Evolutionary conservation across 2,797 vertebrate species (phyloP).

Genomic region (Peromyscus eremicus): DNA sequence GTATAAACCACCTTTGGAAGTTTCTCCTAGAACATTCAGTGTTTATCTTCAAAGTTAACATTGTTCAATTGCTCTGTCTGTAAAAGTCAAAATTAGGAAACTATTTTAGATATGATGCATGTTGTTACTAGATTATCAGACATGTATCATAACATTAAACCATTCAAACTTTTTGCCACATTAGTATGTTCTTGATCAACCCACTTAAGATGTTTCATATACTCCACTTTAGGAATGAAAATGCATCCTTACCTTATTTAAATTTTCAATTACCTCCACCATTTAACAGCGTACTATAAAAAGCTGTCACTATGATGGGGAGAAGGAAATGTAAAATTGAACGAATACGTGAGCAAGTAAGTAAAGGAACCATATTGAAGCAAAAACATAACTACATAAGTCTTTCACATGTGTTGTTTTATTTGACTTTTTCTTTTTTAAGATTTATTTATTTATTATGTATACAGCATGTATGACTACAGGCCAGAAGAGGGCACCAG

Average conservation of each 20-base stretch:
- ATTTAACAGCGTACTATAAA: neutral
- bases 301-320: neutral
- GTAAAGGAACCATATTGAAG: neutral
- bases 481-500: no score
- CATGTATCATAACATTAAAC: neutral
- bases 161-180: neutral
- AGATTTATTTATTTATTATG: no score
- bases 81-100: constrained; percentile 55
- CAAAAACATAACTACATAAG: neutral
- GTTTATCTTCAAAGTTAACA: constrained; percentile 12
- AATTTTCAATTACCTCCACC: neutral
- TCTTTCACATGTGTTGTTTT: neutral
- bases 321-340: neutral
- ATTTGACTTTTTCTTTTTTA: neutral
- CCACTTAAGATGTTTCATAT: neutral
- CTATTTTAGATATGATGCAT: neutral
- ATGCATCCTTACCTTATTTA: neutral
- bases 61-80: neutral
- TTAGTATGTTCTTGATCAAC: neutral
- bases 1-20: constrained; percentile 36
- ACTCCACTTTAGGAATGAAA: neutral
- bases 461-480: no score
- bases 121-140: constrained; percentile 19
- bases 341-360: neutral
- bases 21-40: neutral